A percentile compares a stretch with the other conserved stretches of the same genome.
phyloP scores from a whole-genome alignment of 2,113 vertebrate genomes.

The Tetrax tetrax region DNA sequence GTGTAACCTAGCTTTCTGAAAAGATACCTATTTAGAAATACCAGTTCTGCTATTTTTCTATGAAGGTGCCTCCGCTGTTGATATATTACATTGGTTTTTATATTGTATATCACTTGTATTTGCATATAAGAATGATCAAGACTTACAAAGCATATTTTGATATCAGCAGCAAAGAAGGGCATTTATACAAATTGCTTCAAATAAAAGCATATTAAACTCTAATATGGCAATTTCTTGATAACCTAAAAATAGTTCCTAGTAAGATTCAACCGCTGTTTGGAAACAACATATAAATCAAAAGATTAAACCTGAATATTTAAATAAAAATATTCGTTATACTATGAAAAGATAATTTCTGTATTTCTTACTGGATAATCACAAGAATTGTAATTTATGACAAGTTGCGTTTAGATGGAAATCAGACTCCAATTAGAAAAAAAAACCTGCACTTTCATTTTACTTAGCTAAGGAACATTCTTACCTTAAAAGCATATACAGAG shows the following conservation, averaged over 20 bases:
- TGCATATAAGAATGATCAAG: neutral
- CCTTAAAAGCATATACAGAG: neutral
- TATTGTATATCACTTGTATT: neutral
- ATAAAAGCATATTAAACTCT: neutral
- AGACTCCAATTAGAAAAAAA: neutral
- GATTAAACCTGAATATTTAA: neutral
- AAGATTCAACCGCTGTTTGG: neutral
- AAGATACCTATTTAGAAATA: neutral
- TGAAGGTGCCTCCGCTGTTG: neutral
- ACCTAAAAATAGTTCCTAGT: neutral
- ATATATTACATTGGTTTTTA: neutral
- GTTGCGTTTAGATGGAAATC: neutral
- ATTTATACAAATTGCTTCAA: neutral
- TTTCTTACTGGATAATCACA: neutral
- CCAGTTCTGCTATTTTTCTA: neutral
- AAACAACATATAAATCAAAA: neutral
- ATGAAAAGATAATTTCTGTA: neutral
- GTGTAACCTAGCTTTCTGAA: neutral
- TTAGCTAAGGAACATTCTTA: neutral
- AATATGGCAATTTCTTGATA: neutral
- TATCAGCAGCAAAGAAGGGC: neutral
- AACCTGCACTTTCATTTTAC: neutral
- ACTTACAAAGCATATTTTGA: neutral
- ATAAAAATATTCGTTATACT: neutral
- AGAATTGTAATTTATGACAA: neutral